phyloP scores from a whole-genome alignment of 1,140 invertebrate genomes.

The Neodiprion pinetum region DNA sequence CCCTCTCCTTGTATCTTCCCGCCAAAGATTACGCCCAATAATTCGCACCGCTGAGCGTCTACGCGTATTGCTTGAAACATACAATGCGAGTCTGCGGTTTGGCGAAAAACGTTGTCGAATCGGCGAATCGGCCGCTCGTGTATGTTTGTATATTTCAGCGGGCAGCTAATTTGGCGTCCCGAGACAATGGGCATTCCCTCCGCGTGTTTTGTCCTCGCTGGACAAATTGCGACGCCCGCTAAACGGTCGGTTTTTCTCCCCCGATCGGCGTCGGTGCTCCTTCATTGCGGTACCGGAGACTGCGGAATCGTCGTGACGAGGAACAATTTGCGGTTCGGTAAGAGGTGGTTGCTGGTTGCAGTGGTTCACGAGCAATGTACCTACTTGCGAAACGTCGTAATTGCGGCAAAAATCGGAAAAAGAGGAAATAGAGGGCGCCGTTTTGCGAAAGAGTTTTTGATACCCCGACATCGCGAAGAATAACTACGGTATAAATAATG shows the following conservation, averaged over 20 bases:
- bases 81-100: background rate
- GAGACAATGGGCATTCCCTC: slow-evolving; percentile 54
- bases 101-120: background rate
- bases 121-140: background rate
- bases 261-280: slow-evolving; percentile 23
- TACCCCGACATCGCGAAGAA: too few relatives aligned
- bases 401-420: background rate
- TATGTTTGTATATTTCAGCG: background rate
- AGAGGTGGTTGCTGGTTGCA: too few relatives aligned
- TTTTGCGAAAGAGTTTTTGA: too few relatives aligned
- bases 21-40: slow-evolving; percentile 19
- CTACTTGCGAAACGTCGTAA: background rate
- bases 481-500: slow-evolving; percentile 41
- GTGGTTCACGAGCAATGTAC: background rate
- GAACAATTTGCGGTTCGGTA: too few relatives aligned
- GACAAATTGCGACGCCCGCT: slow-evolving; percentile 58
- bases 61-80: too few relatives aligned
- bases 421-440: background rate
- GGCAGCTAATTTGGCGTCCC: slow-evolving; percentile 15
- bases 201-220: slow-evolving; percentile 50
- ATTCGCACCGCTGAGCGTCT: background rate
- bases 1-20: background rate
- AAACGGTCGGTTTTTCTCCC: slow-evolving; percentile 53
- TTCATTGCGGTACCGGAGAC: background rate
- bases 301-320: background rate